These are phyloP conservation scores for Pristis pectinata DNA, from an alignment of 2,797 vertebrate species.

Conservation along the genomic window DNA sequence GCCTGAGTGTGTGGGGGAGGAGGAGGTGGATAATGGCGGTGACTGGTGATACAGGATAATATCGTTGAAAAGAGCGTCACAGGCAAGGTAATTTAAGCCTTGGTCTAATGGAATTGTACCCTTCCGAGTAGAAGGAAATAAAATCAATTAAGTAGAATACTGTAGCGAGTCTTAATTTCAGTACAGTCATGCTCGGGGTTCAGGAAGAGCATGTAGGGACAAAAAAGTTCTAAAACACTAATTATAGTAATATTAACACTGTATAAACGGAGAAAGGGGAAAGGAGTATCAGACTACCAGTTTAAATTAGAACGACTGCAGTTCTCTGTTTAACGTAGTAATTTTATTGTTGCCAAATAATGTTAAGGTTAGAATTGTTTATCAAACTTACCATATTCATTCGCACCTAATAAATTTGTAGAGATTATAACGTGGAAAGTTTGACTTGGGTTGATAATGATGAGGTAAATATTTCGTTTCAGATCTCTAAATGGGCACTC, in stretches of 20 bases:
- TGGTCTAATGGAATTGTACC: background rate
- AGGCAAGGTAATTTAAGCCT: background rate
- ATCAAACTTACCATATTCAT: background rate
- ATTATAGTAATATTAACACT: background rate
- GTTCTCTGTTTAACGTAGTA: background rate
- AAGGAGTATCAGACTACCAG: no score
- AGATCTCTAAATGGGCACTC: background rate
- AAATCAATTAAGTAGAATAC: background rate
- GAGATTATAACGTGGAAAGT: no score
- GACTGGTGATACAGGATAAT: background rate
- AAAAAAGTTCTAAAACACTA: background rate
- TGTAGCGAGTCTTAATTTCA: background rate
- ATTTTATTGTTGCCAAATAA: background rate
- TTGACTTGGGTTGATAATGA: background rate
- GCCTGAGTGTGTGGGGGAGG: background rate
- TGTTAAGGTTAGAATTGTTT: background rate
- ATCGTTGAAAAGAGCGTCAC: background rate
- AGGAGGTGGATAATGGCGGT: background rate
- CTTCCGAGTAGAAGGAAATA: background rate
- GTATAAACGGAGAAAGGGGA: background rate
- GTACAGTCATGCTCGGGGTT: background rate
- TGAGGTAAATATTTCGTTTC: background rate
- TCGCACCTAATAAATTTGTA: background rate
- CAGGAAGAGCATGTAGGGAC: background rate
- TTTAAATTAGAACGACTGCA: background rate